Percentiles rank a stretch among this genome's conserved stretches.
phyloP scores from a whole-genome alignment of 2,113 vertebrate species.

The Collichthys lucidus region DNA sequence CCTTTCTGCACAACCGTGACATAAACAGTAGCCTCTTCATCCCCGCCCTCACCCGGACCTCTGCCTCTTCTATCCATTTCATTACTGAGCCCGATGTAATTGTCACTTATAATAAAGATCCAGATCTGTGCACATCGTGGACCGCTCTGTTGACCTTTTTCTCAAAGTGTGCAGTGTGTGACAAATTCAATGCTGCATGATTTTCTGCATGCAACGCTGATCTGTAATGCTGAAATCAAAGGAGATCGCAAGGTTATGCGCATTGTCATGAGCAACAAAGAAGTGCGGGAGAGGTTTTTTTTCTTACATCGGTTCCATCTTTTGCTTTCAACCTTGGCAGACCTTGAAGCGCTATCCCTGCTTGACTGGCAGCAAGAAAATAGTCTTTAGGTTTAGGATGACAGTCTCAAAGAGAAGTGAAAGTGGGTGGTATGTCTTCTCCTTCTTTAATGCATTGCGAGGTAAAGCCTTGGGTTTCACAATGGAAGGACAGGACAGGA shows the following conservation, averaged over 20 bases:
- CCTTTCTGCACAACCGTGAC: slow-evolving; percentile 10
- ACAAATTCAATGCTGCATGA: slow-evolving; percentile 46
- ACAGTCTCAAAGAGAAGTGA: slow-evolving; percentile 48
- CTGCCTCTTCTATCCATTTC: slow-evolving; percentile 22
- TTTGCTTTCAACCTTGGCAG: slow-evolving; percentile 68
- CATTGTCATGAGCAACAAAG: slow-evolving; percentile 45
- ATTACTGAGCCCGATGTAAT: slow-evolving; percentile 49
- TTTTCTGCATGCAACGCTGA: slow-evolving; percentile 8
- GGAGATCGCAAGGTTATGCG: slow-evolving; percentile 62
- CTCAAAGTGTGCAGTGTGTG: slow-evolving; percentile 40
- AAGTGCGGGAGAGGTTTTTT: slow-evolving; percentile 14
- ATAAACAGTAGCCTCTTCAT: background rate
- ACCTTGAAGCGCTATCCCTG: slow-evolving; percentile 62
- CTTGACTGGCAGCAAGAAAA: slow-evolving; percentile 71
- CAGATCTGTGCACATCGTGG: slow-evolving; percentile 48
- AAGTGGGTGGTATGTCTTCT: slow-evolving; percentile 50
- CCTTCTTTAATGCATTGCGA: slow-evolving; percentile 6
- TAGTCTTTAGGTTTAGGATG: slow-evolving; percentile 57
- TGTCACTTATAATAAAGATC: slow-evolving; percentile 63
- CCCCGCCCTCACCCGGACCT: background rate
- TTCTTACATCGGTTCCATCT: slow-evolving; percentile 45
- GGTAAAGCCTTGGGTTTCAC: slow-evolving; percentile 37
- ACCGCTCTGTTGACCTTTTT: slow-evolving; percentile 64
- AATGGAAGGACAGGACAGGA: slow-evolving; percentile 8
- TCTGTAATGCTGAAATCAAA: slow-evolving; percentile 47